Conservation (phyloP, 2,797 vertebrate genomes). For the Pogoniulus pusillus region DNA sequence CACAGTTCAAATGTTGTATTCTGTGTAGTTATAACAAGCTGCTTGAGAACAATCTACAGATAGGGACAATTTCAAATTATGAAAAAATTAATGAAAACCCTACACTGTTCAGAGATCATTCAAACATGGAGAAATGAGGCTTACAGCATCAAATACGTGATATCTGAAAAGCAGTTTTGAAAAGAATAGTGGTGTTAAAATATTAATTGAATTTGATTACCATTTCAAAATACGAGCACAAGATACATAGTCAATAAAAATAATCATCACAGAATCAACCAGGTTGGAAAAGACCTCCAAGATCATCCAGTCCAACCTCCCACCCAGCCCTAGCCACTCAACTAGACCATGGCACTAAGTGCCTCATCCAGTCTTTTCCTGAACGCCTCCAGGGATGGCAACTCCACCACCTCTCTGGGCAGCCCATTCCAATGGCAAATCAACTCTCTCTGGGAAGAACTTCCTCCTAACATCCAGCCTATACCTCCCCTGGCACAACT, state of each 20-base stretch:
- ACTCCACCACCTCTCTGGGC: too few relatives aligned
- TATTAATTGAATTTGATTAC: not conserved
- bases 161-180: not conserved
- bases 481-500: too few relatives aligned
- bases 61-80: not conserved
- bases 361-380: too few relatives aligned
- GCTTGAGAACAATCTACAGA: constrained; percentile 8
- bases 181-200: not conserved
- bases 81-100: not conserved
- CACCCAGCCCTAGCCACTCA: too few relatives aligned
- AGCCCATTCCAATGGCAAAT: too few relatives aligned
- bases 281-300: too few relatives aligned
- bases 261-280: too few relatives aligned
- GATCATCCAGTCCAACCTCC: too few relatives aligned
- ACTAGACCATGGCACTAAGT: too few relatives aligned
- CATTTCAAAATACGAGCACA: not conserved
- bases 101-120: not conserved
- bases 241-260: not conserved
- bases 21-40: not conserved
- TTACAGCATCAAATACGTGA: not conserved
- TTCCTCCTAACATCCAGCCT: too few relatives aligned
- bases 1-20: not conserved
- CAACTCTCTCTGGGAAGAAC: too few relatives aligned
- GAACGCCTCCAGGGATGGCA: too few relatives aligned
- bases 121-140: not conserved